These are phyloP conservation scores for Heteromormyrus szaboi DNA, from an alignment of 2,797 vertebrate species.

Conservation along the genomic window DNA sequence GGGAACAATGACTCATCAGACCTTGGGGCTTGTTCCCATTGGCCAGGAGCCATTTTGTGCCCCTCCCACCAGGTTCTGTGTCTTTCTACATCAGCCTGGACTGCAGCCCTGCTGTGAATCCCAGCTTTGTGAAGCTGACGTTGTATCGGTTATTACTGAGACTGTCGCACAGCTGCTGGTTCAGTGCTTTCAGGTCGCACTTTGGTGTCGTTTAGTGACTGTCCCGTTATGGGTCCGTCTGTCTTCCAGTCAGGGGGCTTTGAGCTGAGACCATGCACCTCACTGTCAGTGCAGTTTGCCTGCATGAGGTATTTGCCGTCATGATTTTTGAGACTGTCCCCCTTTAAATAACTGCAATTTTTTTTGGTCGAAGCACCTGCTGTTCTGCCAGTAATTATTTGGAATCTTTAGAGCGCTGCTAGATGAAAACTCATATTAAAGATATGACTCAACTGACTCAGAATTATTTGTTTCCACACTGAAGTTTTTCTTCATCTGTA, in stretches of 20 bases:
- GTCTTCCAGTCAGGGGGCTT: neutral
- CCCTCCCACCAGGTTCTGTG: neutral
- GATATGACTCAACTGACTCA: neutral
- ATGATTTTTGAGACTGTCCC: neutral
- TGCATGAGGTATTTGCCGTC: neutral
- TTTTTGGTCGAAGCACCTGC: neutral
- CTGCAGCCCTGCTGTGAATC: neutral
- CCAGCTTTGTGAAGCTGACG: neutral
- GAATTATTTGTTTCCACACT: neutral
- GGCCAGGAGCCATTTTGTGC: neutral
- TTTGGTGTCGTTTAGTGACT: neutral
- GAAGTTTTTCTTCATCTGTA: neutral
- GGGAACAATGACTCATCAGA: neutral
- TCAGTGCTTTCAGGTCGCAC: neutral
- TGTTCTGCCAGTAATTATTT: neutral
- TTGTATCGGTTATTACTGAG: neutral
- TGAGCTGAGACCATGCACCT: neutral
- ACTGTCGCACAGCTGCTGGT: neutral
- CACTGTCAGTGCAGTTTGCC: neutral
- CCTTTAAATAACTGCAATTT: neutral
- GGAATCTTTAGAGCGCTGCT: neutral
- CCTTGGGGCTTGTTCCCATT: neutral
- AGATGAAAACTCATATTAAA: neutral
- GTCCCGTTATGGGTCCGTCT: neutral
- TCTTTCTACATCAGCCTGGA: neutral